Percentiles rank a stretch among this genome's conserved stretches.
Evolutionary conservation across 1,140 invertebrate genomes (phyloP).

Genomic region (Rhizoglyphus robini): DNA sequence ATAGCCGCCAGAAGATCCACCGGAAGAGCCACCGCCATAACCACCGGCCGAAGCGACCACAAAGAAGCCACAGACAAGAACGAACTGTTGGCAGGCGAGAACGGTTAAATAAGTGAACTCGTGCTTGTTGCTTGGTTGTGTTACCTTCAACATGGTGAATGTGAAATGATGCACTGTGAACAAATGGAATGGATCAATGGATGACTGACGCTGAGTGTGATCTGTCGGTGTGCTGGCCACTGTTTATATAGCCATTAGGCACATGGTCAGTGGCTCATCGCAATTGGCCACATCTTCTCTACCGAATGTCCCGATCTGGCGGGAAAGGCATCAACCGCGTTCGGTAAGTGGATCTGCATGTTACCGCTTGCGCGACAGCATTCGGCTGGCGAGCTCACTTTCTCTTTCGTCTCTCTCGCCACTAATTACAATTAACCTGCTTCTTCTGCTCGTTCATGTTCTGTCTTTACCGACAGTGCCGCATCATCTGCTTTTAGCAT

Average conservation of each 20-base stretch:
- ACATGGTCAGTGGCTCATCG: neutral
- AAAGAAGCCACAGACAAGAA: neutral
- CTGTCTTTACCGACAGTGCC: too few relatives aligned
- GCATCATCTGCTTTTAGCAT: too few relatives aligned
- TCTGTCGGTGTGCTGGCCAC: neutral
- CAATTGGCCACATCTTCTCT: neutral
- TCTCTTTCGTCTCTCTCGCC: neutral
- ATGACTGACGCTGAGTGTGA: too few relatives aligned
- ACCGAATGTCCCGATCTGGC: neutral
- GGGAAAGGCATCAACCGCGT: neutral
- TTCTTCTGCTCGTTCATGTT: too few relatives aligned
- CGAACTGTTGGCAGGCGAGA: neutral
- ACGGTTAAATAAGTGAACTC: neutral
- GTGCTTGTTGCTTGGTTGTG: neutral
- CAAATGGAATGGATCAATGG: too few relatives aligned
- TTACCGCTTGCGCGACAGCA: too few relatives aligned
- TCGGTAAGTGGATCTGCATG: neutral
- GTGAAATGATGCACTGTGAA: neutral
- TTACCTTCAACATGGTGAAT: constrained; percentile 3
- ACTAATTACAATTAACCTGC: neutral
- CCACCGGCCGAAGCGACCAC: neutral
- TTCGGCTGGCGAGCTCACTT: too few relatives aligned
- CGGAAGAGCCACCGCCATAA: neutral
- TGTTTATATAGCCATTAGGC: neutral
- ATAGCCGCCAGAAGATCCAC: neutral